Base-by-base conservation (phyloP, 2,888 invertebrate genomes). In the Pterobdella sp. region DNA sequence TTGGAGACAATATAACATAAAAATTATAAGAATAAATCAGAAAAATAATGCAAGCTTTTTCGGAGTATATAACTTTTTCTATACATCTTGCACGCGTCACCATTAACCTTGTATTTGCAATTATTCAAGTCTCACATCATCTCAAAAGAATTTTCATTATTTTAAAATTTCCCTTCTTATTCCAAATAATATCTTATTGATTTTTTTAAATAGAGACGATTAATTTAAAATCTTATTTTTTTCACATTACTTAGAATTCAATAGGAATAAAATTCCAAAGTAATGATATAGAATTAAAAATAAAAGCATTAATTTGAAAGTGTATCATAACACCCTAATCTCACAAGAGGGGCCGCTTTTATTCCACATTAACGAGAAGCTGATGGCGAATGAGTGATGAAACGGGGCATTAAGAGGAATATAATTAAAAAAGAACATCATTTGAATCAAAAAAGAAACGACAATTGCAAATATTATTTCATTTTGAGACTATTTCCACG, bases 1-100 rank as follows among this genome's bases (percentile, higher is more conserved):
- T 26, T 22, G 4, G 3, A 56, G 3, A 14, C 18, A 14, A 3
- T 56, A 56, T 18, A 56, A 18, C 60, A 7, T 18, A 56, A 18
- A 18, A 56, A 56, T 56, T 14, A 22, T 56, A 56, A 26, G 18
- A 26, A 26, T 56, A 7, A 56, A 26, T 4, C 26, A 4, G 26
- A 56, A n/a, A 56, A 56, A 56, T 18, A n/a, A 26, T 56, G 3
- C n/a, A 56, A 26, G 3, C 4, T n/a, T n/a, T 26, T 56, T 56
- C 60, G 7, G n/a, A 7, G 60, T 56, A 26, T n/a, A 26, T 56
- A 56, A 22, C 60, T 7, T n/a, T 26, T 18, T 56, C 14, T 26
- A 56, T 56, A 56, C 60, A 56, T 56, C 60, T 56, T 26, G 18
- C 60, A 56, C 60, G 60, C 60, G 3, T 56, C 60, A 56, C 60